Base-by-base conservation (phyloP, 2,888 invertebrate genomes). In the Himalopsyche japonica region DNA sequence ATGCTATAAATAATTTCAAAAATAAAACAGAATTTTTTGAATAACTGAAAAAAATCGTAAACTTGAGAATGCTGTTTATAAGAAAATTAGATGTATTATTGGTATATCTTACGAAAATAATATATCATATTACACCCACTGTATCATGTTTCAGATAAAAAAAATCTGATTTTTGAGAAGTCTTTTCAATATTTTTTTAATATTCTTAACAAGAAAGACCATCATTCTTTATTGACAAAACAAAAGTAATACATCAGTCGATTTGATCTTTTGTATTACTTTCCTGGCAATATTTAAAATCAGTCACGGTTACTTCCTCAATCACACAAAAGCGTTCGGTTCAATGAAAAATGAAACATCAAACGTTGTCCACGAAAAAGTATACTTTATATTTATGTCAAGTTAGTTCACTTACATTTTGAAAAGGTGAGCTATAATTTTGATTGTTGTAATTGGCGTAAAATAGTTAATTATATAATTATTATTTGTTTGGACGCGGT, bases 251-350 rank as follows among this genome's bases (percentile, higher is more conserved):
- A 57, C 57, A 20, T 57, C 57, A 57, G n/a, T 7, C 20, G 20
- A 57, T 20, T 57, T 57, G 20, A 27, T 30, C 34, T 76, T 32
- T 34, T 76, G 76, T 76, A 76, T 76, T 37, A 20, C 43, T 34
- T 37, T 78, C 43, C 43, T 37, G 32, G 47, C 24, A 78, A 43
- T 43, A 78, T 78, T 78, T 47, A 37, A 43, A 78, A 78, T 43
- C 78, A 37, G 24, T 34, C 43, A 43, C 24, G 78, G 78, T 78
- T 24, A 78, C 78, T 78, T 78, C 78, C 78, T 78, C 78, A 78
- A 78, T 78, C 78, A 78, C 43, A 78, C 34, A 78, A 57, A 49
- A 57, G 57, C 57, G 57, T 24, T 43, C 76, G 30, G 76, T 34
- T 76, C 76, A 34, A 18, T 37, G 78, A 43, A 57, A 57, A 43